Base-by-base conservation (phyloP, 2,797 vertebrate species). In the Macrochelys suwanniensis region DNA sequence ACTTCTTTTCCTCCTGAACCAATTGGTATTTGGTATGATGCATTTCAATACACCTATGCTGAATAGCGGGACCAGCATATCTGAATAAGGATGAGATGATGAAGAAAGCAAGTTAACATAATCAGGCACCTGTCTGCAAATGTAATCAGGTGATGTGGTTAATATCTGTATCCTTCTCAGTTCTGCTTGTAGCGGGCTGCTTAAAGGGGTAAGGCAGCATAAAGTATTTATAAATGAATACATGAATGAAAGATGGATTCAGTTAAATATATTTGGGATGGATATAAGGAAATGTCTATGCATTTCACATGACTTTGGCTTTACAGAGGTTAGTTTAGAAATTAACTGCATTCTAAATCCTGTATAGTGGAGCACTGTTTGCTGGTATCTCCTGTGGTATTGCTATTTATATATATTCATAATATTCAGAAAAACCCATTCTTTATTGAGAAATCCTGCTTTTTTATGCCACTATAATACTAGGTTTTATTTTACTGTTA, bases 201-300 rank as follows among this genome's bases (percentile, higher is more conserved):
- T 45, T 84, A 12, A 51, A n/a, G 45, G 6, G 28, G 3, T 28
- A 77, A 51, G 21, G 37, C 45, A 50, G 33, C 49, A 84, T 79
- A 53, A 84, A 79, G 17, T 47, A 74, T 71, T 71, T 81, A 81
- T 88, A 61, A 47, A 74, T 59, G 31, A 78, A 84, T 78, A 16
- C n/a, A 77, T 37, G n/a, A 53, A 37, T 51, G 83, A n/a, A 78
- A 11, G 25, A 6, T 17, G 0, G 1, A n/a, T 11, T 0, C 6
- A 1, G 3, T 1, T 5, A 9, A 31, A 0, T 2, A 0, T 1
- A 1, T 28, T 2, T 7, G 37, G 31, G 33, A 26, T 31, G 21
- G 78, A 5, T 3, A n/a, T 25, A 5, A 10, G 2, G 65, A 25
- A 76, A 2, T 9, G 42, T 11, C 78, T 11, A 9, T 1, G 3